Conservation (phyloP, 1,140 invertebrate species). For the Psilanteris sp. region DNA sequence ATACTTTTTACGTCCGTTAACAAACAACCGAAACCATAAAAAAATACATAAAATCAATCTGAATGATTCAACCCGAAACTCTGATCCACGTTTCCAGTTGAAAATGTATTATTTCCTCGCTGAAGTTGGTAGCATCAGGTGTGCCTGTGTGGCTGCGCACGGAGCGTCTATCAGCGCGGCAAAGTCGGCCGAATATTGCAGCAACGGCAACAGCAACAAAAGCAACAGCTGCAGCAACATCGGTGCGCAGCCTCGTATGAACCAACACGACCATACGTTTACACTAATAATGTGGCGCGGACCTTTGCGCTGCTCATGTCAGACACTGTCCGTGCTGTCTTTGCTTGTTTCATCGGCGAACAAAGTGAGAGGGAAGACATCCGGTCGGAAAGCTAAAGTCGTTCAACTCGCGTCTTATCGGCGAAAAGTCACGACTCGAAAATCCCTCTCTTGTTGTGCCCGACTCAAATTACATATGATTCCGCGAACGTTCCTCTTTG, state of each 20-base stretch:
- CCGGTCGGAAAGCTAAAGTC: conserved; percentile 63
- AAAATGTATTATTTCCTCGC: no score
- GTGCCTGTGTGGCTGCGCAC: no score
- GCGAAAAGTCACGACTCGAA: conserved; percentile 60
- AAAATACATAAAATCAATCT: no score
- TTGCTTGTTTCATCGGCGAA: conserved; percentile 57
- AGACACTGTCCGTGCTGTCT: conserved; percentile 64
- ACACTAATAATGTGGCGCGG: conserved; percentile 54
- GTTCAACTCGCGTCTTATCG: conserved; percentile 65
- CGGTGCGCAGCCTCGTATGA: conserved; percentile 31
- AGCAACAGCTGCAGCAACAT: conserved; percentile 9
- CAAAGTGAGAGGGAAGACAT: conserved; percentile 62
- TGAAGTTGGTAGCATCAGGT: no score
- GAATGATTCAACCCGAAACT: no score
- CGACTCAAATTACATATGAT: conserved; percentile 58
- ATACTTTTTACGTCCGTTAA: no score
- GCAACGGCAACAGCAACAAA: background rate
- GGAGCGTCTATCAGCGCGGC: no score
- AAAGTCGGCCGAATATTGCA: no score
- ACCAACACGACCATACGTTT: conserved; percentile 55
- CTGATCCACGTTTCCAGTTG: no score
- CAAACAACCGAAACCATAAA: no score
- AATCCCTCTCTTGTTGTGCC: conserved; percentile 46
- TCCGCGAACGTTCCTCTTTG: conserved; percentile 41
- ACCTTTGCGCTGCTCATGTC: conserved; percentile 51